Evolutionary conservation across 2,797 vertebrate species (phyloP), one percentile per base, ranked within the genome.

Genomic region (Chaetophractus vellerosus): DNA sequence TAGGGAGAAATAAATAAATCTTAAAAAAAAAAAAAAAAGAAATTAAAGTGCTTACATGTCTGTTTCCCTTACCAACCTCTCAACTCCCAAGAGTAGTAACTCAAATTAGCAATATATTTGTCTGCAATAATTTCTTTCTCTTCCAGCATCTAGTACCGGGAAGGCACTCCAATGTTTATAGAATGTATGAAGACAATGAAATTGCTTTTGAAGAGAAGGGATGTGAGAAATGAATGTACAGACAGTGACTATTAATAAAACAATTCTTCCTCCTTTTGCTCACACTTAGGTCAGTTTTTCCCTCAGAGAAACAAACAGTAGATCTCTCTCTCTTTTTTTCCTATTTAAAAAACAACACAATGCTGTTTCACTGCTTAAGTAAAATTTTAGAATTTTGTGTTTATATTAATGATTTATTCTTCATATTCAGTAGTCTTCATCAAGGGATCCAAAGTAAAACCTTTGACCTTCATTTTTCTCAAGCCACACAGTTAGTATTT

Each of bases 311-410:
- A 19, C 7, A 91, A 26, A 19, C 7, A 21, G 75, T 12, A 15
- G 83, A 9, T 33, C 50, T 83, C 19, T 75, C 31, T 31, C 31
- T 69, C 9, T 55, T 28, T 59, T 74, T 9, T 81, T 36, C 45
- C 9, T 59, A n/a, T 57, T 95, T 83, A 48, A 88, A 88, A 89
- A 90, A 59, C 38, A 69, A 81, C 23, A 33, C 12, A 38, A 23
- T 76, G 33, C 48, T 14, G 87, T 74, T 66, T 59, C 81, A 94
- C 36, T 61, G 75, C n/a, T 91, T 94, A 74, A 55, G 18, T 19
- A 94, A 72, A 88, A 33, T 74, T 88, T 96, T 84, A 84, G 69
- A 88, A 75, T 48, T 81, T 87, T 82, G 84, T 74, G 88, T 88
- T 90, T 12, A 57, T 28, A 48, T 36, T 48, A 59, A 82, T 28